These are phyloP conservation scores for human (Homo sapiens) DNA, from an alignment of 2,113 vertebrate genomes.

Conservation along the genomic window GRCh38 chr1:222094501-222095000, in stretches of 20 bases:
- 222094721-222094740: neutral
- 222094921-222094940: neutral
- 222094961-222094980: neutral
- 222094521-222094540: conserved; percentile 6
- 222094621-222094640: neutral
- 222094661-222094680: neutral
- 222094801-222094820: neutral
- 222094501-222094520: neutral
- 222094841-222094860: neutral
- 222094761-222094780: neutral
- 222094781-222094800: neutral
- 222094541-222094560: neutral
- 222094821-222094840: neutral
- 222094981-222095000: neutral
- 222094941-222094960: too few relatives aligned
- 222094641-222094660: neutral
- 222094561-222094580: neutral
- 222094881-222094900: neutral
- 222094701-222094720: neutral
- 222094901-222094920: neutral
- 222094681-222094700: neutral
- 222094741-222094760: neutral
- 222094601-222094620: neutral
- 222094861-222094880: neutral
- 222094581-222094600: neutral